Evolutionary conservation across 2,797 vertebrate species (phyloP).

Genomic region (Pseudotriccus pelzelni): DNA sequence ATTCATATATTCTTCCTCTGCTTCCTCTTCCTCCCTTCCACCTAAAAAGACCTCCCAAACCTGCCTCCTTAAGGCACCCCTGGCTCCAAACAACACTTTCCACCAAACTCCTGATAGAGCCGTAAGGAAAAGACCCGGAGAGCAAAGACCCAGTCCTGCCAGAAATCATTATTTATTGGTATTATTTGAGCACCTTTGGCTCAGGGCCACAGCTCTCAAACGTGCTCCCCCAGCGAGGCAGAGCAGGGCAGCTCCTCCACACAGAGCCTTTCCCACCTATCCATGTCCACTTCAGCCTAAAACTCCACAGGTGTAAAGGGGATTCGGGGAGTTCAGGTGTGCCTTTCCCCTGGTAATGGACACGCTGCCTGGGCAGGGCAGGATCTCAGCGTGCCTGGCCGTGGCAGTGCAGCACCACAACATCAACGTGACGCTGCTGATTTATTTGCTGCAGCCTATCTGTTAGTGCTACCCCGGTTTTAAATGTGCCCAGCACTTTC

Average conservation of each 20-base stretch:
- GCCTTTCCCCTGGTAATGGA: background rate
- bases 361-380: background rate
- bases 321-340: background rate
- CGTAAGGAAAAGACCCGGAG: background rate
- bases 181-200: background rate
- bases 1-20: background rate
- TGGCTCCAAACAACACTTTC: background rate
- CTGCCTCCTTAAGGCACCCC: background rate
- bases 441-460: background rate
- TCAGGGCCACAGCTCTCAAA: background rate
- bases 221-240: background rate
- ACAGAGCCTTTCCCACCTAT: accelerated
- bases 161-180: background rate
- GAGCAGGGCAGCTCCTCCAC: background rate
- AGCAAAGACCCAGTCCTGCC: background rate
- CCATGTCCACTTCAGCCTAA: background rate
- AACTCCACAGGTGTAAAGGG: background rate
- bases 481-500: background rate
- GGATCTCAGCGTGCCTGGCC: background rate
- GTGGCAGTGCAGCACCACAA: background rate
- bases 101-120: background rate
- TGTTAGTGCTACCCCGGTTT: background rate
- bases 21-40: background rate
- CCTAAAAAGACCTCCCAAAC: background rate
- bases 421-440: background rate